Conservation (phyloP, 2,113 vertebrate species). For the Pachycephala philippinensis region DNA sequence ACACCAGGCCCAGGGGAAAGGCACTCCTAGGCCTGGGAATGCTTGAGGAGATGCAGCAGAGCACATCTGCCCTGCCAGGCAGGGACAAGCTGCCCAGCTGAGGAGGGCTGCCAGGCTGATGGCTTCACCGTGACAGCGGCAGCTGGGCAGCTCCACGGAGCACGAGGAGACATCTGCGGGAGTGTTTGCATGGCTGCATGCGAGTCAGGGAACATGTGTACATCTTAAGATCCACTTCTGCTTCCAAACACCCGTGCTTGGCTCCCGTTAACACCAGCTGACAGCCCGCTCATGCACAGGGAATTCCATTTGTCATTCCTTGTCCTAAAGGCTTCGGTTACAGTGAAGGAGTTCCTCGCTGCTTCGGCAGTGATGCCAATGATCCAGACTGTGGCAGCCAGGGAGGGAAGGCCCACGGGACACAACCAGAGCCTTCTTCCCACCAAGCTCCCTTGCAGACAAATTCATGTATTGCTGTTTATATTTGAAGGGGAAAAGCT, state of each 20-base stretch:
- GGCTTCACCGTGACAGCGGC: not conserved
- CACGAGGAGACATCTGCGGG: not conserved
- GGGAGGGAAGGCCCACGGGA: not conserved
- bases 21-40: not conserved
- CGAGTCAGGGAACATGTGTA: not conserved
- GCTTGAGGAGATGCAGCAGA: not conserved
- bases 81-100: not conserved
- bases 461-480: not conserved
- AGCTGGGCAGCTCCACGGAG: not conserved
- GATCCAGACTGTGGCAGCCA: not conserved
- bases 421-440: not conserved
- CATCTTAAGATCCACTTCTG: not conserved
- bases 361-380: not conserved
- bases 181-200: not conserved
- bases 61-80: not conserved
- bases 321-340: not conserved
- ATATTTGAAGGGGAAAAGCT: not conserved
- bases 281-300: not conserved
- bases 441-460: not conserved
- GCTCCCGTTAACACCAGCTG: conserved; percentile 16
- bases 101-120: not conserved
- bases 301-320: conserved; percentile 26
- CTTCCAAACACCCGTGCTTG: not conserved
- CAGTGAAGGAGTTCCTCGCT: not conserved
- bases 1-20: not conserved